Percentiles rank a stretch among this genome's conserved stretches.
Conservation (phyloP, 1,140 invertebrate genomes). For the Cataglyphis hispanica region DNA sequence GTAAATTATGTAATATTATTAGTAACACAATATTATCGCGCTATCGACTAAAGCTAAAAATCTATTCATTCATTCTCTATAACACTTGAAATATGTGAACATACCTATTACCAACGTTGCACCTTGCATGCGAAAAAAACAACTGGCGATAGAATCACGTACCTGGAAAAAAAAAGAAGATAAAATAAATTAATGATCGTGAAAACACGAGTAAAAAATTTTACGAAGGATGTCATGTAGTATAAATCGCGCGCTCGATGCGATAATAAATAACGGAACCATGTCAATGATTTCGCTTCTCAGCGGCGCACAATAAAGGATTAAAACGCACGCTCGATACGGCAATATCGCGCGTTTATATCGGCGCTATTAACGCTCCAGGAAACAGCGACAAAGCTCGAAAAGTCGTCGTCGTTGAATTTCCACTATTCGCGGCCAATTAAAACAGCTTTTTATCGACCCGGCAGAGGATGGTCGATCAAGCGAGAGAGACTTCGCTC, state of each 20-base stretch:
- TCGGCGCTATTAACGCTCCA: conserved; percentile 59
- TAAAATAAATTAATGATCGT: conserved; percentile 21
- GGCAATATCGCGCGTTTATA: conserved; percentile 58
- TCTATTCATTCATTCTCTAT: not conserved
- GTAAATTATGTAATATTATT: conserved; percentile 6
- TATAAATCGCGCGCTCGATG: conserved; percentile 30
- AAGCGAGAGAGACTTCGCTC: conserved; percentile 9
- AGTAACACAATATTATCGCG: conserved; percentile 1
- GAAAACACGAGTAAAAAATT: not conserved
- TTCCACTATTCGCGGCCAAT: conserved; percentile 58
- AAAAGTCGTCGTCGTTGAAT: conserved; percentile 49
- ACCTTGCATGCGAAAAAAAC: not conserved
- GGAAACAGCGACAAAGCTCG: conserved; percentile 42
- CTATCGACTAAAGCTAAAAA: not conserved
- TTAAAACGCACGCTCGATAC: conserved; percentile 42
- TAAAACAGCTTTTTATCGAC: conserved; percentile 64
- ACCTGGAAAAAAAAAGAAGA: conserved; percentile 33
- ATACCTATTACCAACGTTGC: conserved; percentile 18
- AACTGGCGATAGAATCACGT: conserved; percentile 9
- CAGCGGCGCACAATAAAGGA: conserved; percentile 44
- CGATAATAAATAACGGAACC: conserved; percentile 49
- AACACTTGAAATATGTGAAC: conserved; percentile 3
- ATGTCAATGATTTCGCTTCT: conserved; percentile 48
- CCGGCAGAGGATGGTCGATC: conserved; percentile 15
- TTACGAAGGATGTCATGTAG: not conserved